Percentiles rank a stretch among this genome's conserved stretches.
These are phyloP conservation scores for Argyresthia goedartella DNA, from an alignment of 2,888 invertebrate species.

Conservation along the genomic window DNA sequence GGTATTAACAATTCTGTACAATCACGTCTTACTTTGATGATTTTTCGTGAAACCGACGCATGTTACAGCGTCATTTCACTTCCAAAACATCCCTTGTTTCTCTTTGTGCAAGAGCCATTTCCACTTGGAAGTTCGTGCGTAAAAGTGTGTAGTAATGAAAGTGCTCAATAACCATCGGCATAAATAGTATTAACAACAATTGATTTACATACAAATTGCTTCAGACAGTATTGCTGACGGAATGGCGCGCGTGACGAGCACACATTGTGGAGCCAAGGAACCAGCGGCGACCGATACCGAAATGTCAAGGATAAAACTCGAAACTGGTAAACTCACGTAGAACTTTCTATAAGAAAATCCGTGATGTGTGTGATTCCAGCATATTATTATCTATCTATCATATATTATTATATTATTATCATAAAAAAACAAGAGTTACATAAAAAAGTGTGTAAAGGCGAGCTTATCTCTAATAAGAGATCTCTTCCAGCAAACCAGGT, in stretches of 20 bases:
- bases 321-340: too few relatives aligned
- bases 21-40: conserved; percentile 42
- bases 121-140: conserved; percentile 23
- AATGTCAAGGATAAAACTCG: not conserved
- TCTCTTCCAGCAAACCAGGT: too few relatives aligned
- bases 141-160: conserved; percentile 39
- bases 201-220: conserved; percentile 72
- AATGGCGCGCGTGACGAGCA: conserved; percentile 63
- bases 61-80: conserved; percentile 10
- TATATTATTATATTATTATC: too few relatives aligned
- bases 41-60: conserved; percentile 32
- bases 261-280: conserved; percentile 30
- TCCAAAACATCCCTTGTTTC: conserved; percentile 12
- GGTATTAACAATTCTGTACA: conserved; percentile 56
- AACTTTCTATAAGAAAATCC: too few relatives aligned
- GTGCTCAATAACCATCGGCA: conserved; percentile 63
- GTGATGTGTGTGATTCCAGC: too few relatives aligned
- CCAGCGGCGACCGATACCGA: conserved; percentile 13
- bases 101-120: conserved; percentile 23
- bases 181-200: conserved; percentile 71
- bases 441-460: too few relatives aligned
- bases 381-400: too few relatives aligned
- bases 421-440: too few relatives aligned
- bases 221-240: conserved; percentile 69
- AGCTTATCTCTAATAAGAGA: too few relatives aligned